Conservation (phyloP, 2,888 invertebrate species). For the Stenotaenia linearis region DNA sequence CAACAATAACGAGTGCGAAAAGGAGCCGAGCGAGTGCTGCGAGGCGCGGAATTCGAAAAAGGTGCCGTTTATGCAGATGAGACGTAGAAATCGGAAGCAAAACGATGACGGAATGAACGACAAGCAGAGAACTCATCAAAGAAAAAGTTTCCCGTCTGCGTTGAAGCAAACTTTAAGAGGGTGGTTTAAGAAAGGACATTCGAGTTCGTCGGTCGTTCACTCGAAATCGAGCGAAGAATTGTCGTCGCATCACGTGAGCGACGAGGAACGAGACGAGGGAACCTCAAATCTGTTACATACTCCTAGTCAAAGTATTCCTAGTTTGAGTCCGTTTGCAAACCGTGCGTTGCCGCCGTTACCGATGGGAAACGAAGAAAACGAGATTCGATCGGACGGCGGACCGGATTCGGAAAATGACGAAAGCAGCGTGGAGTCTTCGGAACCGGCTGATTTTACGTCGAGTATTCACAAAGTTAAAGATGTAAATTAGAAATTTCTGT, state of each 20-base stretch:
- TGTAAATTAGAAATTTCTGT: constrained; percentile 55
- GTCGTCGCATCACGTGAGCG: constrained; percentile 34
- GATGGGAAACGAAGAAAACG: neutral
- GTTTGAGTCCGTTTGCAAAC: constrained; percentile 39
- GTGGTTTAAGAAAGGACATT: constrained; percentile 36
- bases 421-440: neutral
- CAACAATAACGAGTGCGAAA: neutral
- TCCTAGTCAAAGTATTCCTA: constrained; percentile 35
- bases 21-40: neutral
- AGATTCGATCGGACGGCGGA: neutral
- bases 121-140: constrained; percentile 30
- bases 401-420: neutral
- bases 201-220: neutral
- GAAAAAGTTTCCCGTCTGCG: constrained; percentile 38
- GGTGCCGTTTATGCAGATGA: constrained; percentile 28
- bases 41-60: neutral
- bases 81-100: constrained; percentile 35
- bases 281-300: constrained; percentile 27
- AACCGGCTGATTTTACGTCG: constrained; percentile 66
- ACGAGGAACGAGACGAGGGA: neutral
- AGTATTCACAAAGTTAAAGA: constrained; percentile 91
- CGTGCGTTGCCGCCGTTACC: constrained; percentile 41
- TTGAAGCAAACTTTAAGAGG: constrained; percentile 38
- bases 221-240: constrained; percentile 37
- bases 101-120: constrained; percentile 34